phyloP scores from a whole-genome alignment of 2,888 invertebrate genomes.

The Tenthredo amoena region DNA sequence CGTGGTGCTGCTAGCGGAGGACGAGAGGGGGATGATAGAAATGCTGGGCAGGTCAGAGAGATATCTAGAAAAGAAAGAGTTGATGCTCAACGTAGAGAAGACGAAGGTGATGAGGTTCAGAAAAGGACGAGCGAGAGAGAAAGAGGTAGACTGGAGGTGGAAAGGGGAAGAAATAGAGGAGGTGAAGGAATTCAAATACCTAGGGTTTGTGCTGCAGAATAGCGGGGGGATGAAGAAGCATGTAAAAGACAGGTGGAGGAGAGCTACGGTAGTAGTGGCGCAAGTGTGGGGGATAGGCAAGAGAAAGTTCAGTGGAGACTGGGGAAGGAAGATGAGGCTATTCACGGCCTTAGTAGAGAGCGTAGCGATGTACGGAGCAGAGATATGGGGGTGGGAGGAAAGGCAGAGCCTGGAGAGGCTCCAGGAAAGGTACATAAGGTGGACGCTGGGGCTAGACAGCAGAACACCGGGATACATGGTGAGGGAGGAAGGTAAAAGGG shows the following conservation, averaged over 20 bases:
- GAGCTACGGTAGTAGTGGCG: not conserved
- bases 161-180: not conserved
- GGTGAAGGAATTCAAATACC: constrained; percentile 17
- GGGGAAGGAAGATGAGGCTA: not conserved
- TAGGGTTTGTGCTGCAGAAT: not conserved
- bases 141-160: not conserved
- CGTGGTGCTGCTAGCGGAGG: not conserved
- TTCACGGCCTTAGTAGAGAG: not conserved
- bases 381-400: not conserved
- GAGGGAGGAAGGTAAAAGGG: not conserved
- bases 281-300: not conserved
- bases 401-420: no score
- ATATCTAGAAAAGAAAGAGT: not conserved
- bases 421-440: no score
- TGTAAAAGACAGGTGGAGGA: not conserved
- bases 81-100: constrained; percentile 4
- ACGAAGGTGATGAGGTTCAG: constrained; percentile 32
- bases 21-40: not conserved
- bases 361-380: not conserved
- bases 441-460: no score
- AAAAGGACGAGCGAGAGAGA: not conserved
- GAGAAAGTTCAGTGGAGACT: not conserved
- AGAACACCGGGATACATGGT: no score
- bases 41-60: not conserved
- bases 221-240: not conserved